Base-by-base conservation (phyloP, 92 coral and sea anemone species). In the Zoanthus solanderi region DNA sequence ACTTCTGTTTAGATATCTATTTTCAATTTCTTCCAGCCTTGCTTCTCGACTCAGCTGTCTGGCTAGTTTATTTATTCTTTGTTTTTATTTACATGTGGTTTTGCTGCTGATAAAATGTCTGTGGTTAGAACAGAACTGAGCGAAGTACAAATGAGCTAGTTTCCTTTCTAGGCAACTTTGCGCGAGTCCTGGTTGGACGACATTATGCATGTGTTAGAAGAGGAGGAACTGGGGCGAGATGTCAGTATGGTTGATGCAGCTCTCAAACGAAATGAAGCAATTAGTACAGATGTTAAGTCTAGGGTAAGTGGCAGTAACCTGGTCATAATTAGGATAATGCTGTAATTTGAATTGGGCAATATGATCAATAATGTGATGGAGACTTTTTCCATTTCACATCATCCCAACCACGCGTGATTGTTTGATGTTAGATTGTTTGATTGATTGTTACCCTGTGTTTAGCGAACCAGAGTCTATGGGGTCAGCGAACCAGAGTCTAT, bases 121-220 rank as follows among this genome's bases (percentile, higher is more conserved):
- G 69, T 63, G 14, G 5, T 50, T 7, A 7, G 8, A n/a, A 8
- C 7, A n/a, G 60, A 46, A 75, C 10, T 1, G 6, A 29, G 31
- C 12, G 16, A 10, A 42, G 86, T 18, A 48, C 23, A 23, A 31
- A 28, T 76, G 18, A 13, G 45, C 13, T 61, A 45, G 47, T 65
- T 53, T 80, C 7, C 15, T 63, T 8, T 65, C n/a, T 89, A 96
- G 99, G 99, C 99, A 32, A 86, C 93, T 34, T 87, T 97, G 18
- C 95, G 99, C 32, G 99, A 97, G 78, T 97, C 99, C 5, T 97
- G 99, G 99, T 86, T 95, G 86, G 97, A 97, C 85, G 99, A 97
- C 84, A 97, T 97, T 95, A 95, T 93, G 97, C 99, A 97, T 32
- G 99, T 97, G 56, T 80, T 97, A 30, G 98, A 97, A 85, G 97